phyloP scores from a whole-genome alignment of 2,113 vertebrate species.

The Zingel zingel region DNA sequence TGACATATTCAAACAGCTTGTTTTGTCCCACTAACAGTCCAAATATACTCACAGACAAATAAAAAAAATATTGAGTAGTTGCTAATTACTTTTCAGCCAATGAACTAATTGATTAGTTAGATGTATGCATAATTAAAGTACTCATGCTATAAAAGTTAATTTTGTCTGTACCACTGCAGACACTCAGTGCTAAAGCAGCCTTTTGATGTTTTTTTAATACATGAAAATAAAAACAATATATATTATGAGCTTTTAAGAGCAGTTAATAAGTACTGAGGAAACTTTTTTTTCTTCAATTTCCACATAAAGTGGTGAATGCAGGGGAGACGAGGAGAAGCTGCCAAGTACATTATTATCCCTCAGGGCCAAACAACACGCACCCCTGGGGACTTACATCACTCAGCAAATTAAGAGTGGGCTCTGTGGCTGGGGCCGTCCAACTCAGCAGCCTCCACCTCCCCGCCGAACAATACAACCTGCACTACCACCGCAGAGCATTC shows the following conservation, averaged over 20 bases:
- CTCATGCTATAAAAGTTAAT: background rate
- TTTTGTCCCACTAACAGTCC: background rate
- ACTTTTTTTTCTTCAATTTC: conserved; percentile 49
- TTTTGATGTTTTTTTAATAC: background rate
- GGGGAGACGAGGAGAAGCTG: conserved; percentile 62
- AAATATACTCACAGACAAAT: background rate
- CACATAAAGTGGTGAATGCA: conserved; percentile 68
- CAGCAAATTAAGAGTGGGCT: conserved; percentile 81
- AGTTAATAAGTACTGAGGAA: background rate
- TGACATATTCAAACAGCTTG: background rate
- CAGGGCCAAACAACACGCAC: conserved; percentile 77
- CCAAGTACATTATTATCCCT: conserved; percentile 84
- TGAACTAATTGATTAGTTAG: background rate
- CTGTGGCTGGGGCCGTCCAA: conserved; percentile 69
- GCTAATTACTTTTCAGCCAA: background rate
- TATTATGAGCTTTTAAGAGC: conserved; percentile 14
- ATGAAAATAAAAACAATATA: background rate
- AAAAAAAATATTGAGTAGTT: background rate
- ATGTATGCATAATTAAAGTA: background rate
- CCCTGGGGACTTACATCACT: conserved; percentile 77
- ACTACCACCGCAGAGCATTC: conserved; percentile 74
- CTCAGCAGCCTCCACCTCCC: conserved; percentile 76
- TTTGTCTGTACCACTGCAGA: background rate
- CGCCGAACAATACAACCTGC: conserved; percentile 78
- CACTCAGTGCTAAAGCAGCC: background rate